Evolutionary conservation across 2,113 vertebrate species (phyloP).

Genomic region (Paradisaea rubra): DNA sequence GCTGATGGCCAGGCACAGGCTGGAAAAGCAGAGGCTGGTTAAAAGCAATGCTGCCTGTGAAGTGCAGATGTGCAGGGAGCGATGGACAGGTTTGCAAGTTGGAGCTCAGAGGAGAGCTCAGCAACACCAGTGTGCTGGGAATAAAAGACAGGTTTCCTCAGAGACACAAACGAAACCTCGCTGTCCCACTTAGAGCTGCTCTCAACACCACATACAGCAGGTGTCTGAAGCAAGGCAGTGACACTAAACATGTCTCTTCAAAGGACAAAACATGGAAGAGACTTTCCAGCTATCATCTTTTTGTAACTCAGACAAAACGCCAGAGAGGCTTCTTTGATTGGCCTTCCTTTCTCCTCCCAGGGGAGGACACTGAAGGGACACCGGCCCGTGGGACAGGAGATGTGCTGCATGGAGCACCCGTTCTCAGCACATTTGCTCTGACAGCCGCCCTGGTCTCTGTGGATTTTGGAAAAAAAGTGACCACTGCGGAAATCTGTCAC

Average conservation of each 20-base stretch:
- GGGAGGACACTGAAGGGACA: not conserved
- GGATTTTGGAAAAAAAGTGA: not conserved
- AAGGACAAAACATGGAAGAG: not conserved
- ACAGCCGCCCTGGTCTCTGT: fast-evolving
- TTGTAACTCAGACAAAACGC: not conserved
- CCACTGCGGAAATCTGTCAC: not conserved
- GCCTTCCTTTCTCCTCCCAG: not conserved
- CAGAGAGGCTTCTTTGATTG: not conserved
- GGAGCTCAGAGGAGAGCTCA: not conserved
- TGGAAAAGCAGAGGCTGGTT: not conserved
- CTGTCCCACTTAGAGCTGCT: not conserved
- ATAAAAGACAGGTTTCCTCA: not conserved
- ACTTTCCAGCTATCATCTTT: not conserved
- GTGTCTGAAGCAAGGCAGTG: not conserved
- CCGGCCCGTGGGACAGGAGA: fast-evolving
- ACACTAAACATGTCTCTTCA: not conserved
- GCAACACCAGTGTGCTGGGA: not conserved
- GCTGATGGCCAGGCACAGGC: not conserved
- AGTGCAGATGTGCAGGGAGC: not conserved
- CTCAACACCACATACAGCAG: not conserved
- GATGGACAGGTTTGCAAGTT: not conserved
- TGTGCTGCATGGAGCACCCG: not conserved
- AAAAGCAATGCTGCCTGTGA: not conserved
- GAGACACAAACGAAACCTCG: not conserved
- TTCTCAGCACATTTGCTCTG: not conserved